Evolutionary conservation across 2,888 invertebrate genomes (phyloP), one percentile per base, ranked within the genome.

Genomic region (Epinotia nisella): DNA sequence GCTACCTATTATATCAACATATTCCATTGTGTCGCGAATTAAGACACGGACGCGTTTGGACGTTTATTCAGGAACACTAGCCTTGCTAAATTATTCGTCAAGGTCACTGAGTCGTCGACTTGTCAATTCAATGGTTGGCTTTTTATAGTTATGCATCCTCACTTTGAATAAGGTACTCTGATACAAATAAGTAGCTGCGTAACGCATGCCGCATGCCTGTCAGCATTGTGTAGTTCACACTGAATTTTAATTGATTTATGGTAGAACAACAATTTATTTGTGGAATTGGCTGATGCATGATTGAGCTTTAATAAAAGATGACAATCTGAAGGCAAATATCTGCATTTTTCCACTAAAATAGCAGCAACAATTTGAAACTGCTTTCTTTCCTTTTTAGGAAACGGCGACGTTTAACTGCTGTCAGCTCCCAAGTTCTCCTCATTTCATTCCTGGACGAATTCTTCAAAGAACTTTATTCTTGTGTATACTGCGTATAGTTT

Each of bases 51-150:
- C 74, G 71, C 75, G 75, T 75, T 74, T 71, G 62, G 74, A 67
- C 70, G 74, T 75, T 76, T 71, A 76, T 79, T 78, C 74, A 78
- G 69, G 65, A 72, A 55, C 73, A 76, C 70, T 71, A 58, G 66
- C 62, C 70, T 69, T 58, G 66, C 65, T 74, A 39, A 56, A 41
- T 75, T 77, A 76, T 65, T 53, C 21, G 60, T 67, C 80, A 82
- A 82, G 82, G 82, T 75, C 79, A 70, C 67, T 41, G 41, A 61
- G 71, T 70, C 75, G 75, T 74, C 41, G 68, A 67, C 67, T 71
- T 76, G 78, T 70, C 76, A 75, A 75, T 74, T 74, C 70, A 78
- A 78, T 80, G 77, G 79, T 80, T 79, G 76, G 69, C 76, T 77
- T 77, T 75, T 64, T 49, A 70, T 56, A 77, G 78, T 78, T 79